These are phyloP conservation scores for Cistogaster globosa DNA, from an alignment of 2,888 invertebrate species.

Conservation along the genomic window DNA sequence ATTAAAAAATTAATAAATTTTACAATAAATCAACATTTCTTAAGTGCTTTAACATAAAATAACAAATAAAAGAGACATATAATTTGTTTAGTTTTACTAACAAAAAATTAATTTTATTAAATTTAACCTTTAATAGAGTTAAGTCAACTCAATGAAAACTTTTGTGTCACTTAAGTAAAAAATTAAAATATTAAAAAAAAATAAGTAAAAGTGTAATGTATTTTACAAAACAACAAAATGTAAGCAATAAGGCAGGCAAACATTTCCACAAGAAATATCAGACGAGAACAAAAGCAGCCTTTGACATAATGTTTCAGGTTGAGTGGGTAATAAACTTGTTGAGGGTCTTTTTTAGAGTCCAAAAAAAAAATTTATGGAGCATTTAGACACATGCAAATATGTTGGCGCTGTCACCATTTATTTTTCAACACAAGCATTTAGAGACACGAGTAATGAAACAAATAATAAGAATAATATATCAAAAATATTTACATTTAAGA, in stretches of 20 bases:
- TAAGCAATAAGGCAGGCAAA: slow-evolving; percentile 15
- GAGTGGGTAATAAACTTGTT: slow-evolving; percentile 62
- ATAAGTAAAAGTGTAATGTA: not conserved
- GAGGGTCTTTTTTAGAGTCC: slow-evolving; percentile 64
- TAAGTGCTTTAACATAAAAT: not conserved
- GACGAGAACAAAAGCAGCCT: slow-evolving; percentile 36
- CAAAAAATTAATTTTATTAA: slow-evolving; percentile 27
- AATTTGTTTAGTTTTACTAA: slow-evolving; percentile 35
- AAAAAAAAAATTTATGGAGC: slow-evolving; percentile 54
- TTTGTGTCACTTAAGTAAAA: slow-evolving; percentile 36
- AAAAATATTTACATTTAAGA: slow-evolving; percentile 39
- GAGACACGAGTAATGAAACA: not conserved
- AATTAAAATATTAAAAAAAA: not conserved
- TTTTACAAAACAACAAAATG: not conserved
- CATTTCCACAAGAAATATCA: not conserved
- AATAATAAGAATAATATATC: slow-evolving; percentile 3
- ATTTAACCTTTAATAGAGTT: slow-evolving; percentile 57
- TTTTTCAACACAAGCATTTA: no score
- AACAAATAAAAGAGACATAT: slow-evolving; percentile 42
- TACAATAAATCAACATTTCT: no score
- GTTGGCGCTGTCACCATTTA: not conserved
- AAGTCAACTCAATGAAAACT: slow-evolving; percentile 38
- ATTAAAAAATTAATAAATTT: no score
- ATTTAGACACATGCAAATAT: slow-evolving; percentile 14
- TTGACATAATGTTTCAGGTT: slow-evolving; percentile 66